Conservation (phyloP, 2,113 vertebrate genomes). For the Alethe diademata region DNA sequence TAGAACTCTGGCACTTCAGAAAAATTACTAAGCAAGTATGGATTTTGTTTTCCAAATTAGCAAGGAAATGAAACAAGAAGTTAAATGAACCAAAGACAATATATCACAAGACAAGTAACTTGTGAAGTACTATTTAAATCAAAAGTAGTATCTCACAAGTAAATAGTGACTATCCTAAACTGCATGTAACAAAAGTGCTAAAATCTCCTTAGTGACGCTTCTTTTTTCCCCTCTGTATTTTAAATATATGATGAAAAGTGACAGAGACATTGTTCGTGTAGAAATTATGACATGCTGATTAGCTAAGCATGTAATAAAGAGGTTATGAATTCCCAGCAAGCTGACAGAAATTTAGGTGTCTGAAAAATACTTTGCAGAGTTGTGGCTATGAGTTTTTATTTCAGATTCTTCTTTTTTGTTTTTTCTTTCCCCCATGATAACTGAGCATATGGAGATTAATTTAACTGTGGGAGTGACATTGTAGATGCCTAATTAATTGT, state of each 20-base stretch:
- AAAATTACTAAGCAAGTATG: neutral
- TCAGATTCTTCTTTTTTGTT: neutral
- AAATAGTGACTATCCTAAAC: neutral
- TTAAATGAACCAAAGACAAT: neutral
- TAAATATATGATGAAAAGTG: neutral
- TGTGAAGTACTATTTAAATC: neutral
- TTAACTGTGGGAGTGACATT: slow-evolving; percentile 57
- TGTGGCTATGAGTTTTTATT: neutral
- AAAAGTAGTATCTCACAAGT: neutral
- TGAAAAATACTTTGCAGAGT: neutral
- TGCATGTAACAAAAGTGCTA: neutral
- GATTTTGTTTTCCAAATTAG: neutral
- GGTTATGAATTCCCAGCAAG: neutral
- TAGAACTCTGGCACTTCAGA: neutral
- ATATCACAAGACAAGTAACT: neutral
- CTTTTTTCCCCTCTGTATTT: neutral
- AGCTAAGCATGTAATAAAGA: slow-evolving; percentile 25
- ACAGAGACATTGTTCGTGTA: neutral
- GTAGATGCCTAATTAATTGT: slow-evolving; percentile 51
- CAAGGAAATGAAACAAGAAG: neutral
- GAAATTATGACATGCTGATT: neutral
- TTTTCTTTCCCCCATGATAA: neutral
- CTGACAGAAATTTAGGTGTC: slow-evolving; percentile 3
- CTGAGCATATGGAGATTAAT: slow-evolving; percentile 60
- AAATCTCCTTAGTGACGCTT: neutral